Percentiles rank a stretch among this genome's conserved stretches.
phyloP scores from a whole-genome alignment of 2,888 invertebrate species.

The Oscheius myriophilus region DNA sequence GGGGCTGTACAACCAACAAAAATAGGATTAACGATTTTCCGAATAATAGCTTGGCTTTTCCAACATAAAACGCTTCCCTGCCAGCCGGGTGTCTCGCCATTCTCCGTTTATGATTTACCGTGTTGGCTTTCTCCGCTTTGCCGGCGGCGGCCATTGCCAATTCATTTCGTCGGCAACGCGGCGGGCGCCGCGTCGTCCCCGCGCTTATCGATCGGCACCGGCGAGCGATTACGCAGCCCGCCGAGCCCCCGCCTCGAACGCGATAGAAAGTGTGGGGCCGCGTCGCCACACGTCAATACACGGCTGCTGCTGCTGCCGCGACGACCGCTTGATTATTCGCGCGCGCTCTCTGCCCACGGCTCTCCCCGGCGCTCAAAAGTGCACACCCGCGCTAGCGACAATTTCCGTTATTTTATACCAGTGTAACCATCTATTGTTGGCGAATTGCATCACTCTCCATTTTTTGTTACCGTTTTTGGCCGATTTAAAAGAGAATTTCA shows the following conservation, averaged over 20 bases:
- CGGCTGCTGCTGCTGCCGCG: not conserved
- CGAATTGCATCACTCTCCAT: not conserved
- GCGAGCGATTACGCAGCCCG: slow-evolving; percentile 26
- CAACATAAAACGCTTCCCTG: no score
- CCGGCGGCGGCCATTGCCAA: not conserved
- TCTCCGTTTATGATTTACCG: no score
- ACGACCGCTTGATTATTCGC: slow-evolving; percentile 5
- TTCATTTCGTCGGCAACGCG: not conserved
- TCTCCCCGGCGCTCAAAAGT: not conserved
- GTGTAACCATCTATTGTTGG: not conserved
- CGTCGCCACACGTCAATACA: not conserved
- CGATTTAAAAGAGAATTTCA: not conserved
- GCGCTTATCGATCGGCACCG: slow-evolving; percentile 19
- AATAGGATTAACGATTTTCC: no score
- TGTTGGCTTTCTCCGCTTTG: not conserved
- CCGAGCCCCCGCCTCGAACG: slow-evolving; percentile 4
- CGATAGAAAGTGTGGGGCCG: not conserved
- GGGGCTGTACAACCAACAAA: no score
- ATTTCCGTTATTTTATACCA: not conserved
- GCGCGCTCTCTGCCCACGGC: slow-evolving; percentile 7
- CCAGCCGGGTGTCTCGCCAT: not conserved
- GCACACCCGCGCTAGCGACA: not conserved
- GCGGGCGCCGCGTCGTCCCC: slow-evolving; percentile 3
- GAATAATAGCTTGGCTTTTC: no score
- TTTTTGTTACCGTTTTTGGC: not conserved